Evolutionary conservation across 2,888 invertebrate species (phyloP).

Genomic region (Drosophila atroscutellata): DNA sequence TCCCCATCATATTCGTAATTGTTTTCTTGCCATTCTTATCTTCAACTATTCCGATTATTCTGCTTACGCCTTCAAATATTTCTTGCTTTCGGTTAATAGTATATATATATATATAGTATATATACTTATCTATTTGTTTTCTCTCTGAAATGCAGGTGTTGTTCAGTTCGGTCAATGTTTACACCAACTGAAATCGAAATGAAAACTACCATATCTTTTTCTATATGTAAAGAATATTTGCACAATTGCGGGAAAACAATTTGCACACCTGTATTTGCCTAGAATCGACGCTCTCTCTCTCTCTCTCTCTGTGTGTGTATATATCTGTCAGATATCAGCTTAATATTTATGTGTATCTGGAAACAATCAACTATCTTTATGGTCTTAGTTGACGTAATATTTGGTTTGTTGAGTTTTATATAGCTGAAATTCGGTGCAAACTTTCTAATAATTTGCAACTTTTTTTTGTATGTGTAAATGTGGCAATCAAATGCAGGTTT

Average conservation of each 20-base stretch:
- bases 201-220: neutral
- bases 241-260: constrained; percentile 40
- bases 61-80: constrained; percentile 2
- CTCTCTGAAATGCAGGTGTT: constrained; percentile 2
- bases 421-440: neutral
- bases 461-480: neutral
- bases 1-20: no score
- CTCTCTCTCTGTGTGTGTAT: no score
- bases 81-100: neutral
- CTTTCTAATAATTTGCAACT: neutral
- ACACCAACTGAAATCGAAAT: constrained; percentile 7
- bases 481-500: constrained; percentile 3
- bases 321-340: constrained; percentile 3
- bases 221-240: constrained; percentile 37
- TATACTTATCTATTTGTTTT: constrained; percentile 18
- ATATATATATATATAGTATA: neutral
- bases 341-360: neutral
- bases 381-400: neutral
- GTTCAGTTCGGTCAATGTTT: constrained; percentile 9
- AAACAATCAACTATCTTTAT: constrained; percentile 21
- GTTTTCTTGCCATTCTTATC: neutral
- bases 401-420: neutral
- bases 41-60: neutral
- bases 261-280: constrained; percentile 24
- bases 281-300: constrained; percentile 16